Conservation (phyloP, 2,113 vertebrate species). For the Pteronura brasiliensis region DNA sequence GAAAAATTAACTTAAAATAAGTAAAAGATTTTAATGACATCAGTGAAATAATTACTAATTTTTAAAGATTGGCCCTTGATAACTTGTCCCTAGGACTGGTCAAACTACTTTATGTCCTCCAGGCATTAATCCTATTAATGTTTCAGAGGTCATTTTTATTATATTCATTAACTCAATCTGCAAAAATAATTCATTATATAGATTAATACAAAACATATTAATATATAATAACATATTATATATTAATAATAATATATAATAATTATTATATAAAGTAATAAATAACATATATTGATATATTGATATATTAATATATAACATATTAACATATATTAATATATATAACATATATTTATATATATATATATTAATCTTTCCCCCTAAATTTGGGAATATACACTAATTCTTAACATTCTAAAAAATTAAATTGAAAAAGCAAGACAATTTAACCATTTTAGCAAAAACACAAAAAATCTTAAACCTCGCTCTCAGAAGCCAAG, state of each 20-base stretch:
- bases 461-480: neutral
- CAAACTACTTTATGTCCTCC: neutral
- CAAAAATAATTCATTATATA: neutral
- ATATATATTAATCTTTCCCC: neutral
- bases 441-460: neutral
- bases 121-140: neutral
- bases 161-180: neutral
- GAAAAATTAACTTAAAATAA: neutral
- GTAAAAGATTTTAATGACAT: neutral
- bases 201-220: no score
- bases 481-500: neutral
- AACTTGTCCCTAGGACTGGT: neutral
- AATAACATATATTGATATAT: no score
- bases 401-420: conserved; percentile 22
- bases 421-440: neutral
- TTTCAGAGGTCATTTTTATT: neutral
- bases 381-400: neutral
- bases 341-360: neutral
- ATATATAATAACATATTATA: no score
- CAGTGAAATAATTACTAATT: neutral
- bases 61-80: neutral
- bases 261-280: no score
- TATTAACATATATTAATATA: no score
- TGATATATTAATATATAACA: no score
- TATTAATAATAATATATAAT: no score